Conservation (phyloP, 2,797 vertebrate species). For the Salarias fasciatus region DNA sequence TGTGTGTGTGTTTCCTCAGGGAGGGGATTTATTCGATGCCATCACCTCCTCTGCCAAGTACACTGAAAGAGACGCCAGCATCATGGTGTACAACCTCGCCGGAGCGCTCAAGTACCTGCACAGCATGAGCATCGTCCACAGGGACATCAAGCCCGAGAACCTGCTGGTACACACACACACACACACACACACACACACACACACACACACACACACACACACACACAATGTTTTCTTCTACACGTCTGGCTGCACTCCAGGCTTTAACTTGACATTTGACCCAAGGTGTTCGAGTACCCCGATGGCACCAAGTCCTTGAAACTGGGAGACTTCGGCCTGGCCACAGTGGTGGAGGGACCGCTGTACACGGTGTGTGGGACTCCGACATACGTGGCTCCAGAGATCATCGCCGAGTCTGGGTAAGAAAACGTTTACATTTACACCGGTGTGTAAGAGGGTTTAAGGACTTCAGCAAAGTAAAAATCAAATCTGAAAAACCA, state of each 20-base stretch:
- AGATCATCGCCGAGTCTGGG: slow-evolving; percentile 97
- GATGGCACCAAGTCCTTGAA: slow-evolving; percentile 95
- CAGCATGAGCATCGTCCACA: slow-evolving; percentile 91
- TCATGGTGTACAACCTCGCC: slow-evolving; percentile 95
- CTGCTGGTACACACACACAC: slow-evolving; percentile 84
- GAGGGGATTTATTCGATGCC: slow-evolving; percentile 96
- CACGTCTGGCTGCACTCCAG: not conserved
- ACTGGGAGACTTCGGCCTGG: slow-evolving; percentile 96
- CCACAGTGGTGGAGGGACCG: slow-evolving; percentile 94
- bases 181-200: not conserved
- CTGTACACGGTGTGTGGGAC: slow-evolving; percentile 96
- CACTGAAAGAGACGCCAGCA: slow-evolving; percentile 92
- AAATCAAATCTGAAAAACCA: too few species aligned
- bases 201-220: too few species aligned
- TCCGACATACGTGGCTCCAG: slow-evolving; percentile 97
- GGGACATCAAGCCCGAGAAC: slow-evolving; percentile 98
- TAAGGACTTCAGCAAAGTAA: too few species aligned
- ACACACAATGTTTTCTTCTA: not conserved
- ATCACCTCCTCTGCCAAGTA: slow-evolving; percentile 98
- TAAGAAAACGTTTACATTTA: slow-evolving; percentile 64
- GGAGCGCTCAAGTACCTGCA: slow-evolving; percentile 95
- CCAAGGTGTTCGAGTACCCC: slow-evolving; percentile 92
- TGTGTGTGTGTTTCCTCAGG: slow-evolving; percentile 83
- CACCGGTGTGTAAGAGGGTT: not conserved
- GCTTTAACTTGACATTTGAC: not conserved